Percentiles rank a stretch among this genome's conserved stretches.
Evolutionary conservation across 2,888 invertebrate genomes (phyloP).

Genomic region (Diaperis boleti): DNA sequence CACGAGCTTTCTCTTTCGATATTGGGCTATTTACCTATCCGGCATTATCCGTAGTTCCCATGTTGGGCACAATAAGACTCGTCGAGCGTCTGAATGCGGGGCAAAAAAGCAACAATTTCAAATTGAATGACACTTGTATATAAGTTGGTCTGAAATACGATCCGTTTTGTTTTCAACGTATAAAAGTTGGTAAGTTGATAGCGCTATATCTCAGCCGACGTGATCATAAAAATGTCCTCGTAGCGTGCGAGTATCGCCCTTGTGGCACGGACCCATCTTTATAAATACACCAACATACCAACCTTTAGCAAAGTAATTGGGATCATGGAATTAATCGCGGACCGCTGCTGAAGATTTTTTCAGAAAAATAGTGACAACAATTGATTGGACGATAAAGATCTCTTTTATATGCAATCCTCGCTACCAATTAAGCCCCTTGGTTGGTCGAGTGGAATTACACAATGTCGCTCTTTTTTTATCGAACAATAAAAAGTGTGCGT

Average conservation of each 20-base stretch:
- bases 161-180: constrained; percentile 66
- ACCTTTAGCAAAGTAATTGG: constrained; percentile 30
- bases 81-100: constrained; percentile 25
- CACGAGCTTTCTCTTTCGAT: no score
- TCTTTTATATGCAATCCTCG: constrained; percentile 36
- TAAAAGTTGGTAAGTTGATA: constrained; percentile 67
- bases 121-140: constrained; percentile 63
- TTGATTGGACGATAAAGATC: constrained; percentile 36
- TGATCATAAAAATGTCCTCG: constrained; percentile 67
- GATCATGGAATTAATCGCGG: constrained; percentile 34
- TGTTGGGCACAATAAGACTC: constrained; percentile 28
- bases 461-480: constrained; percentile 29
- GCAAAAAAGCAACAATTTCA: constrained; percentile 60
- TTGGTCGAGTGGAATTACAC: constrained; percentile 32
- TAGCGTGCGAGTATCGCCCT: constrained; percentile 60
- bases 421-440: constrained; percentile 36
- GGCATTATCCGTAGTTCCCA: constrained; percentile 13
- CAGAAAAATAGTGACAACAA: constrained; percentile 27
- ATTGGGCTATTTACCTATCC: not conserved
- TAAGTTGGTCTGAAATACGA: constrained; percentile 64
- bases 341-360: constrained; percentile 27
- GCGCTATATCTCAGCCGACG: constrained; percentile 66
- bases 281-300: constrained; percentile 54
- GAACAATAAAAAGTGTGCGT: constrained; percentile 20
- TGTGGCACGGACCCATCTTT: constrained; percentile 50